Evolutionary conservation across 2,888 invertebrate genomes (phyloP).

Genomic region (Megaustenia siamemsis): DNA sequence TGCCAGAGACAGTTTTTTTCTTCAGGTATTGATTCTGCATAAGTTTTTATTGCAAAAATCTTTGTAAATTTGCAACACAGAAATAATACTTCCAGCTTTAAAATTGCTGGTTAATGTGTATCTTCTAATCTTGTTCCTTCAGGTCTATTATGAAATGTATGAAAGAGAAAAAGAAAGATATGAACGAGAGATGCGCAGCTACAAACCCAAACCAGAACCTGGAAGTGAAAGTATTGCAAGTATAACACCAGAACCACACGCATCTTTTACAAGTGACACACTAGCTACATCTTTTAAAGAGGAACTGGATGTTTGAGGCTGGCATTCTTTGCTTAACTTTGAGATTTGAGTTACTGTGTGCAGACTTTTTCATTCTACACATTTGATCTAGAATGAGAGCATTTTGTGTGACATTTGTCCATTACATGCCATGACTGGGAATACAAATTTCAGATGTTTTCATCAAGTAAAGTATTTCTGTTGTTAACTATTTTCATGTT

Average conservation of each 20-base stretch:
- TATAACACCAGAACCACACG: conserved; percentile 25
- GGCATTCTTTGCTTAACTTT: too few relatives aligned
- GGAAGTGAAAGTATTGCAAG: conserved; percentile 16
- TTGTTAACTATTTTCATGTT: too few relatives aligned
- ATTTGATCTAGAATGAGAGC: not conserved
- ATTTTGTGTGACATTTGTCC: not conserved
- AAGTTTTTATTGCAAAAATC: too few relatives aligned
- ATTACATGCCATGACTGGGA: too few relatives aligned
- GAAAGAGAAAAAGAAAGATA: conserved; percentile 73
- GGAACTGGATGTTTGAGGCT: conserved; percentile 45
- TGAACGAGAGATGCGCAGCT: conserved; percentile 66
- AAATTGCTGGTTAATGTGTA: not conserved
- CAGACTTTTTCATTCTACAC: not conserved
- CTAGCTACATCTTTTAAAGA: conserved; percentile 36
- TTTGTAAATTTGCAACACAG: too few relatives aligned
- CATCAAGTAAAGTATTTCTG: too few relatives aligned
- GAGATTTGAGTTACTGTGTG: not conserved
- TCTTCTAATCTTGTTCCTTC: conserved; percentile 34
- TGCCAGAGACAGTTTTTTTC: too few relatives aligned
- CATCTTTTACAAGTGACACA: conserved; percentile 33
- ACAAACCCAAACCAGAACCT: conserved; percentile 54
- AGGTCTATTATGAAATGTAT: conserved; percentile 76
- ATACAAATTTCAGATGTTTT: too few relatives aligned
- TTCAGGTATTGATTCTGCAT: too few relatives aligned
- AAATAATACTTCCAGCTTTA: too few relatives aligned